These are phyloP conservation scores for Serripes groenlandicus DNA, from an alignment of 2,888 invertebrate species.

Conservation along the genomic window DNA sequence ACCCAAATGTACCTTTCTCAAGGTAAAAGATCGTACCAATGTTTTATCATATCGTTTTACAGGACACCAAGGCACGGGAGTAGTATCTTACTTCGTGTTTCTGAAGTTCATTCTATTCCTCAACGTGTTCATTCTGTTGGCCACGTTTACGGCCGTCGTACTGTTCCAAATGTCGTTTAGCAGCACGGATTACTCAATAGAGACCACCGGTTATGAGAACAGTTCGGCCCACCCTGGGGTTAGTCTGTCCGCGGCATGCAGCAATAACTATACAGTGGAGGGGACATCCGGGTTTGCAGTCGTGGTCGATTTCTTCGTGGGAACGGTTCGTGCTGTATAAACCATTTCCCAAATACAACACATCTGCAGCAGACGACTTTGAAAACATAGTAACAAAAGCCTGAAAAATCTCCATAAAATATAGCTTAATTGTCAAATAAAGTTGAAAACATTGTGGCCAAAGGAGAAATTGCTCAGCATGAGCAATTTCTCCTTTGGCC, in stretches of 20 bases:
- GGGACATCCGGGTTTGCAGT: conserved; percentile 68
- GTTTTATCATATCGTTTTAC: no score
- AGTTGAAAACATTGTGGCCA: no score
- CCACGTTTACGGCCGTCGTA: conserved; percentile 91
- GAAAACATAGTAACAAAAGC: no score
- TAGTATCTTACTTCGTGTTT: conserved; percentile 91
- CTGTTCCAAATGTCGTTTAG: conserved; percentile 87
- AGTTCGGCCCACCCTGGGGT: conserved; percentile 43
- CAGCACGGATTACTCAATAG: conserved; percentile 47
- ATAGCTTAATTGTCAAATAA: no score
- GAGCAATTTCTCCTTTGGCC: neutral
- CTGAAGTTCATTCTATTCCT: conserved; percentile 94
- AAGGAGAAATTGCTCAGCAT: no score
- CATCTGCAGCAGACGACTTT: no score
- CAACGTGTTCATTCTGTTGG: conserved; percentile 90
- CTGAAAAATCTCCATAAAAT: no score
- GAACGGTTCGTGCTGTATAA: conserved; percentile 75
- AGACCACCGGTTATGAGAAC: conserved; percentile 62
- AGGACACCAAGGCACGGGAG: conserved; percentile 86
- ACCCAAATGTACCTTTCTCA: no score
- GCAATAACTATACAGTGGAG: conserved; percentile 68
- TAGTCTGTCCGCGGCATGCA: conserved; percentile 63
- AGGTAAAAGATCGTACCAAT: no score
- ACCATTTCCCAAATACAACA: no score
- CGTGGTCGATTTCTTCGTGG: conserved; percentile 79